Base-by-base conservation (phyloP, 2,888 invertebrate genomes). In the Meliscaeva auricollis region DNA sequence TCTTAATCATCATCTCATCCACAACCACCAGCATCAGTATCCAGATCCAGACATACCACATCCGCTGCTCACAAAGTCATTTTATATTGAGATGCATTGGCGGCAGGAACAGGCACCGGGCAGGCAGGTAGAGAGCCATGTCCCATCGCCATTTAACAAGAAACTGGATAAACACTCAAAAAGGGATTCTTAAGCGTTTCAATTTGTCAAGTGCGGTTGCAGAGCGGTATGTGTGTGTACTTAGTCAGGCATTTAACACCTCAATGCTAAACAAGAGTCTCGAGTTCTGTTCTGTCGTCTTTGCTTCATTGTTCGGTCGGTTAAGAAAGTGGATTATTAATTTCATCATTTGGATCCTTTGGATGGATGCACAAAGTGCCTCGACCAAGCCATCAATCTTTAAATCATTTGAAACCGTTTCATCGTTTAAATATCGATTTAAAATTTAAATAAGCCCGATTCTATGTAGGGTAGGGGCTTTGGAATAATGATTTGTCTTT, bases 221-320 rank as follows among this genome's bases (percentile, higher is more conserved):
- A 26, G 60, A 15, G 44, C 44, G 38, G 64, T 32, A 35, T 48
- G 17, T 11, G 48, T 85, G 76, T 85, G 68, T 79, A 87, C 79
- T 87, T 87, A 83, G 88, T 88, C 87, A 88, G 87, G 46, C 87
- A 87, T 88, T 88, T 88, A 88, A 87, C 88, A 87, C 87, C 79
- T 87, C 73, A 48, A 80, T 80, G 88, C 87, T 88, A 88, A 88
- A 81, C 74, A 79, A 60, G 62, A 44, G 64, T 64, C 75, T 60
- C 22, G 17, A 50, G 38, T n/a, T n/a, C n/a, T 26, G 38, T 35
- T 74, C 13, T 83, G 69, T 64, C 83, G 54, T 62, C 56, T 52
- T 48, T 4, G 35, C 38, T 41, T 62, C 22, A 2, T 44, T 22
- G 13, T 48, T 35, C 35, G 7, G 17, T 20, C 9, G 66, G 20